Conservation (phyloP, 35 echinoderm and acorn worm species). For the Strongylocentrotus purpuratus region DNA sequence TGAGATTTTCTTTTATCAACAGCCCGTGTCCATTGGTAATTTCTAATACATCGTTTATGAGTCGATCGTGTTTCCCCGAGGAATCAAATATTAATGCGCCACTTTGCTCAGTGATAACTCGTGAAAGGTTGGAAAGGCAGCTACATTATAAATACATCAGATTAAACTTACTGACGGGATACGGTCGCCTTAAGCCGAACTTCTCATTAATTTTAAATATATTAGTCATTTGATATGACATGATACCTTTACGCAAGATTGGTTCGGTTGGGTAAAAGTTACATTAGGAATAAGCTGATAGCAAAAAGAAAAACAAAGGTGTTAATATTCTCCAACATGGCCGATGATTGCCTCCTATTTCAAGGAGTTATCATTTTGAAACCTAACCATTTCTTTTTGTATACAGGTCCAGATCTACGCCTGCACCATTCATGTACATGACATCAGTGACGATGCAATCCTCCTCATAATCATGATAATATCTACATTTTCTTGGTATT, state of each 20-base stretch:
- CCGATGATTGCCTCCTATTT: no score
- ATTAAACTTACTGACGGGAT: background rate
- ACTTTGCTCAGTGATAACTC: background rate
- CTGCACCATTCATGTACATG: no score
- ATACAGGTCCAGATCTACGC: no score
- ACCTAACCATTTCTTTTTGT: no score
- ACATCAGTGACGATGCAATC: no score
- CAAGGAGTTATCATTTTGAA: no score
- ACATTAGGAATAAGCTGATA: background rate
- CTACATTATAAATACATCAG: background rate
- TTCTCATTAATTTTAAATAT: no score
- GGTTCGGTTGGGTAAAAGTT: background rate
- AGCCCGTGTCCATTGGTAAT: background rate
- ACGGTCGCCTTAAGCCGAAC: background rate
- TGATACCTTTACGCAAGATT: background rate
- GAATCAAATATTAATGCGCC: background rate
- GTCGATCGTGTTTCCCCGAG: background rate
- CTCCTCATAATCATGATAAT: no score
- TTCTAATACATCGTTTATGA: background rate
- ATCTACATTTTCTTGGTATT: no score
- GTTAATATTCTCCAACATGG: no score
- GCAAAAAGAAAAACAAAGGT: no score
- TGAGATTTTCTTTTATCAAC: slow-evolving; percentile 2
- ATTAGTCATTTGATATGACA: no score
- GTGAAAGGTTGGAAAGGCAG: background rate